Evolutionary conservation across 2,113 vertebrate species (phyloP).

Genomic region (Sapajus apella): DNA sequence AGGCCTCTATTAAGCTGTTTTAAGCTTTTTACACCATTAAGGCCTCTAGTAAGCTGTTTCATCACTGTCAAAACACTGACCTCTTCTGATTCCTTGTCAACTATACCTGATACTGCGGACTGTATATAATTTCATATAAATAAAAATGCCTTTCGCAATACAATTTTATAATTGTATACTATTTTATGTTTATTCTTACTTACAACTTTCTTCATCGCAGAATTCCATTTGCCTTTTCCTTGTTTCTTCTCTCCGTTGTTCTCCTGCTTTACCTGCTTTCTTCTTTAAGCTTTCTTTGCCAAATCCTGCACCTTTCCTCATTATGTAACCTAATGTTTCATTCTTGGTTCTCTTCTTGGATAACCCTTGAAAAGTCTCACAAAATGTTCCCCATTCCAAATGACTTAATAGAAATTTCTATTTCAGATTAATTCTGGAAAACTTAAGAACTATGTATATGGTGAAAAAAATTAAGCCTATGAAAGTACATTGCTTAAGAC

Average conservation of each 20-base stretch:
- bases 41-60: neutral
- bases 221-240: neutral
- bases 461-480: neutral
- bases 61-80: neutral
- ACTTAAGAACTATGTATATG: neutral
- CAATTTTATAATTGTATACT: neutral
- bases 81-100: neutral
- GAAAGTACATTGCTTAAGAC: neutral
- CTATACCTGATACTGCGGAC: neutral
- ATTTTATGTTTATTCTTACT: neutral
- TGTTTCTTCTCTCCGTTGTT: neutral
- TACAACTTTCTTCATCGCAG: neutral
- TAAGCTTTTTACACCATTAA: no score
- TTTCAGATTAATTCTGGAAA: neutral
- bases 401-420: slow-evolving; percentile 8
- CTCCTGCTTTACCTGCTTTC: neutral
- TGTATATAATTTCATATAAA: neutral
- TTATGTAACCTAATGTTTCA: neutral
- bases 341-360: neutral
- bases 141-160: neutral
- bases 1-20: neutral
- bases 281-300: neutral
- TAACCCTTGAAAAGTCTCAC: neutral
- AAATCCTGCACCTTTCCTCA: neutral
- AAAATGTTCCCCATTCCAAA: neutral